Evolutionary conservation across 92 coral and sea anemone genomes (phyloP), one percentile per base, ranked within the genome.

Genomic region (Phymanthus crucifer): DNA sequence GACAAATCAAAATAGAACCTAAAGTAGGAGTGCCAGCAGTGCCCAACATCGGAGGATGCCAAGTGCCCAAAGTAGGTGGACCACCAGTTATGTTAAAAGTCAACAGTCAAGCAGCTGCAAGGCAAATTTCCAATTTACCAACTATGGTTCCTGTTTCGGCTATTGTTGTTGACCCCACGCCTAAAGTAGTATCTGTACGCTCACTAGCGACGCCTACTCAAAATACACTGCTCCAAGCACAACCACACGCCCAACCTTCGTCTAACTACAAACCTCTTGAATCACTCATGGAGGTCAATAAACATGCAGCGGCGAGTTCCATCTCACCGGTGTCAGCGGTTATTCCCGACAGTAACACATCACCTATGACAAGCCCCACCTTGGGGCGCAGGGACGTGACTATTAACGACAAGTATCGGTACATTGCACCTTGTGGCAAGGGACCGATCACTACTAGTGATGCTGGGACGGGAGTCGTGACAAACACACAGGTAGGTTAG

Each of bases 271-370:
- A 80, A 80, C 97, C 97, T 7, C 90, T 92, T 34, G 93, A 92
- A 78, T 92, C 97, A 19, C 81, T 92, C 36, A 78, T 76, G 40
- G 93, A 92, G 67, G 93, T 92, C 16, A 92, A 92, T 74, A 80
- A 87, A 66, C 97, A 92, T 26, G 89, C 87, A 0, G 85, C 89
- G 0, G 87, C 83, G 76, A 79, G 86, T 4, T 80, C 93, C 0
- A 84, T 87, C 14, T 91, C 97, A 4, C 95, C 97, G 0, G 90
- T 92, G 54, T 86, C 93, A 31, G 97, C 93, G 5, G 89, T 92
- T 0, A 81, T 87, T 6, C 76, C 31, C 50, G 66, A 54, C 32
- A 69, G 69, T 64, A 91, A 73, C 40, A 47, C 74, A 12, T 19
- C 68, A 31, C 9, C 40, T 11, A 12, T 40, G 46, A 32, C 74